Percentiles rank a stretch among this genome's conserved stretches.
Evolutionary conservation across 2,113 vertebrate genomes (phyloP).

Genomic region (Periophthalmus modestus): DNA sequence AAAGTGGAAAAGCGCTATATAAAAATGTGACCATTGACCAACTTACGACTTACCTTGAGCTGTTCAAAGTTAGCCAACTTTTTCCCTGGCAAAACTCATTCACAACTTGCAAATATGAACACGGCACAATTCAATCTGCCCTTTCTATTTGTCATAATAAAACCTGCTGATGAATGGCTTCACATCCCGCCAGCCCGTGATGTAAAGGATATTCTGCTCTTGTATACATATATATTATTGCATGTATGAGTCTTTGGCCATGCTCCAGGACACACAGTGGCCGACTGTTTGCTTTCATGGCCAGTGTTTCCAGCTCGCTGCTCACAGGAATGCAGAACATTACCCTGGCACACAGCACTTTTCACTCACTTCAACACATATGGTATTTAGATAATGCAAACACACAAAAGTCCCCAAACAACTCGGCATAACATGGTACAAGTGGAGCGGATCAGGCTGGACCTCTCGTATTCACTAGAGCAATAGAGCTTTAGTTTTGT

Average conservation of each 20-base stretch:
- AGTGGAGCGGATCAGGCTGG: constrained; percentile 38
- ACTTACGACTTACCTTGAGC: not conserved
- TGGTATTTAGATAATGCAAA: constrained; percentile 47
- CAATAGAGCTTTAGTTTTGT: constrained; percentile 39
- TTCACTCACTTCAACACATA: constrained; percentile 40
- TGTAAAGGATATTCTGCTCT: not conserved
- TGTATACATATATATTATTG: constrained; percentile 7
- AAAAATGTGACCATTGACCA: too few species aligned
- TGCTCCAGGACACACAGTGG: constrained; percentile 64
- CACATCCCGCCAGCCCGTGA: not conserved
- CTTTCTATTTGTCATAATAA: constrained; percentile 3
- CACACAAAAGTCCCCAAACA: constrained; percentile 36
- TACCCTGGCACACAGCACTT: constrained; percentile 24
- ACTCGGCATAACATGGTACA: constrained; percentile 17
- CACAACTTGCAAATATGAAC: not conserved
- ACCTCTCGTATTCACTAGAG: constrained; percentile 46
- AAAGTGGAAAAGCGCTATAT: too few species aligned
- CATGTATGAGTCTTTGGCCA: constrained; percentile 57
- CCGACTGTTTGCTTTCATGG: constrained; percentile 70
- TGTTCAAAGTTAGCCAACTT: not conserved
- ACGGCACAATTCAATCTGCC: not conserved
- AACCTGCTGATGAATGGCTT: not conserved
- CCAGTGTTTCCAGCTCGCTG: constrained; percentile 61
- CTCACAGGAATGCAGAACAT: constrained; percentile 64
- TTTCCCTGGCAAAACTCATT: not conserved